Evolutionary conservation across 2,888 invertebrate species (phyloP), one percentile per base, ranked within the genome.

Genomic region (Euzophera pinguis): DNA sequence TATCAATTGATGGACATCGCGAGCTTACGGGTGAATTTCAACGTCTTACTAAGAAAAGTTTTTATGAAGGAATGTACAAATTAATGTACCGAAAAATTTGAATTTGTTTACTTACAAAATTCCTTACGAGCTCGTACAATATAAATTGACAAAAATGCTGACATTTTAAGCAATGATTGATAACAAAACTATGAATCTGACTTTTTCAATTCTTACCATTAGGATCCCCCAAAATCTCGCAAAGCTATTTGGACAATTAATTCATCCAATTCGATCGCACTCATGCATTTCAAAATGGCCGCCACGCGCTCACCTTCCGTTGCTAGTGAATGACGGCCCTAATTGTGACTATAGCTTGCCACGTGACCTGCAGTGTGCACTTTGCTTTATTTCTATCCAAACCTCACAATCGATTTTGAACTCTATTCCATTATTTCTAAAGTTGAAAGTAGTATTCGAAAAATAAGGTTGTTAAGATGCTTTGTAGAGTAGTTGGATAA

Each of bases 321-420:
- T 52, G 53, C 56, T 61, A 64, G 65, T 80, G 81, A 86, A 84
- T 82, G 79, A 77, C 72, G 71, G 56, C 70, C 76, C 85, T 88
- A 87, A 88, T 87, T 84, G 84, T 73, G 71, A 73, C 77, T 73
- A 73, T 75, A 72, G 67, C 53, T 52, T 59, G 79, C 67, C 86
- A 83, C 88, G 85, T 84, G 84, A 64, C 85, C 63, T 57, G 55
- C 58, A 71, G 74, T 71, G 72, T 69, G 71, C 48, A 37, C 38
- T 49, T 38, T 38, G 8, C 27, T 37, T 16, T 34, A 50, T 7
- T 29, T 42, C 17, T 17, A 42, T 50, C 14, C 16, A 50, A 13
- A 42, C 42, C 41, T 50, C n/a, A 50, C 13, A 10, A 14, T 13
- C 13, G 10, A 45, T 35, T 43, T 37, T n/a, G 1, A 9, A 22